Evolutionary conservation across 2,797 vertebrate genomes (phyloP).

Genomic region (Dryobates pubescens): DNA sequence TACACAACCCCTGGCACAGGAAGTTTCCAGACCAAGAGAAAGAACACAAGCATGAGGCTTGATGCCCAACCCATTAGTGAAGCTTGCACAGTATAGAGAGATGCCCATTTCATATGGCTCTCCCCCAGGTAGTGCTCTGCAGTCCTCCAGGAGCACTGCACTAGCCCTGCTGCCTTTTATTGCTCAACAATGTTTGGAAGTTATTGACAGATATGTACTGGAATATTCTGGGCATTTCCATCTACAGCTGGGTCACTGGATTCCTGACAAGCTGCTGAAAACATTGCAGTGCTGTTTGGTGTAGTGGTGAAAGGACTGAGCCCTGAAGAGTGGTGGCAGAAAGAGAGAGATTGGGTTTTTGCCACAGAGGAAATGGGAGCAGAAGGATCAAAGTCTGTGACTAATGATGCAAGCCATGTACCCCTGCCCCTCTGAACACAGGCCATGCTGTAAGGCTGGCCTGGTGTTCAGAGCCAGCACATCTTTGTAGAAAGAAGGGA

Average conservation of each 20-base stretch:
- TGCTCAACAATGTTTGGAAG: background rate
- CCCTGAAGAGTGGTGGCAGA: background rate
- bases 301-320: background rate
- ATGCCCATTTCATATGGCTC: background rate
- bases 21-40: background rate
- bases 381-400: conserved; percentile 33
- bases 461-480: background rate
- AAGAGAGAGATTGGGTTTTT: background rate
- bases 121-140: background rate
- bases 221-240: background rate
- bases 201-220: background rate
- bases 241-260: background rate
- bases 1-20: background rate
- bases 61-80: background rate
- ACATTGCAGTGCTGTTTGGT: background rate
- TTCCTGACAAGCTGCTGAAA: background rate
- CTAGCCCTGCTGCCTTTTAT: background rate
- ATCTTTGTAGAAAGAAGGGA: background rate
- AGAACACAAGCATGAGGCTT: background rate
- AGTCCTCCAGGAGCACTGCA: background rate
- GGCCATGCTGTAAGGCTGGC: background rate
- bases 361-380: conserved; percentile 2
- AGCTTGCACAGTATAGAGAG: background rate
- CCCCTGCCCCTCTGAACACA: background rate
- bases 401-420: background rate